Percentiles rank a stretch among this genome's conserved stretches.
Conservation (phyloP, 1,140 invertebrate species). For the Drosophila gunungcola region DNA sequence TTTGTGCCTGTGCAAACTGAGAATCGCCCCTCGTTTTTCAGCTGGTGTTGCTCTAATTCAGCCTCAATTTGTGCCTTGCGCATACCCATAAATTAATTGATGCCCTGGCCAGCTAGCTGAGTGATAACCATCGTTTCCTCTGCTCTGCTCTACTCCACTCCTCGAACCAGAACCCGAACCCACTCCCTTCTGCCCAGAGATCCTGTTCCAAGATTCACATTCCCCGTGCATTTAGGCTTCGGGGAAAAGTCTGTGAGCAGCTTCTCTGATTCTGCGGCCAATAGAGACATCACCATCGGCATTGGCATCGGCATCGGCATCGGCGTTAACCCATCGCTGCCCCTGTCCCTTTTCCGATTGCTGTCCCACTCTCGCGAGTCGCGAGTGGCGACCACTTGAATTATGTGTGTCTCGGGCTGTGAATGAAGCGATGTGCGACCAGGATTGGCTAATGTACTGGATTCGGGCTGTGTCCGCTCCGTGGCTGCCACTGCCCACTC, state of each 20-base stretch:
- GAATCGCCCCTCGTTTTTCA: background rate
- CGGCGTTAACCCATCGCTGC: constrained; percentile 47
- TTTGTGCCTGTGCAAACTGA: background rate
- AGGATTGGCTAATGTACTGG: constrained; percentile 77
- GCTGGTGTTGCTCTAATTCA: constrained; percentile 59
- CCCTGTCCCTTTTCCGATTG: background rate
- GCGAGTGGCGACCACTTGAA: constrained; percentile 44
- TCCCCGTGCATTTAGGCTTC: constrained; percentile 21
- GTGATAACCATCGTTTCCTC: constrained; percentile 58
- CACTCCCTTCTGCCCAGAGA: constrained; percentile 12
- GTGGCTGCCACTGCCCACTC: constrained; percentile 78
- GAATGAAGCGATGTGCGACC: constrained; percentile 80
- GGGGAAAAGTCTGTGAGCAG: constrained; percentile 55
- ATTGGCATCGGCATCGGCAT: constrained; percentile 50
- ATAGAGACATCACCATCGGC: constrained; percentile 78
- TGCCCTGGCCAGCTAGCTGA: constrained; percentile 36
- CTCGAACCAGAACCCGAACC: background rate
- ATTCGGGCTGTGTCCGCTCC: constrained; percentile 42
- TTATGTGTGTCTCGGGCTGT: constrained; percentile 75
- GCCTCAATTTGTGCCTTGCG: constrained; percentile 79
- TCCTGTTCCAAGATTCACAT: constrained; percentile 18
- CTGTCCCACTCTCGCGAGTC: background rate
- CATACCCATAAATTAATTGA: constrained; percentile 81
- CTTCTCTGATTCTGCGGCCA: constrained; percentile 62
- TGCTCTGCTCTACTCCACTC: no score